Conservation (phyloP, 2,113 vertebrate species). For the Tursiops truncatus region DNA sequence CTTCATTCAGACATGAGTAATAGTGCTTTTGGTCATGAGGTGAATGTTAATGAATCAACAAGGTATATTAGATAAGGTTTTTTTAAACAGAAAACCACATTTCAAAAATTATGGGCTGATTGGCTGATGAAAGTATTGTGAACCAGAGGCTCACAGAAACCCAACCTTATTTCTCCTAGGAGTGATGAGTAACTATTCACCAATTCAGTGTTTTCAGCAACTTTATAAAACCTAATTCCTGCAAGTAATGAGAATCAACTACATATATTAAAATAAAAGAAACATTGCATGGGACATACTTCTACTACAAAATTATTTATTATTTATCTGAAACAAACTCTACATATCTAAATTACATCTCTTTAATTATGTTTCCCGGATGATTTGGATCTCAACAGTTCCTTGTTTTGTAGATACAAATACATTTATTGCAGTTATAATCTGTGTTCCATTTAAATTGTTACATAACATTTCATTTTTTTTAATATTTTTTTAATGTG, state of each 20-base stretch:
- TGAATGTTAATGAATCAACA: no score
- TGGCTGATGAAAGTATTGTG: not conserved
- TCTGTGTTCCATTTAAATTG: not conserved
- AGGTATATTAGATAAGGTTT: no score
- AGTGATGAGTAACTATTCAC: not conserved
- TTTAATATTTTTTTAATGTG: no score
- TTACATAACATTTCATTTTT: no score
- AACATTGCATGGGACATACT: not conserved
- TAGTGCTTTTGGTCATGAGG: no score
- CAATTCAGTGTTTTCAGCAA: not conserved
- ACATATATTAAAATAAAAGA: not conserved
- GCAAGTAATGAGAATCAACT: not conserved
- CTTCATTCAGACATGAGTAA: no score
- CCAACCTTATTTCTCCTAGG: not conserved
- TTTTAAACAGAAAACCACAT: no score
- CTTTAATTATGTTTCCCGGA: not conserved
- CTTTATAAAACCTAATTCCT: not conserved
- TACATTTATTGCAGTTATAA: not conserved
- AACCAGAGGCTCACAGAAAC: not conserved
- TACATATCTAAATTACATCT: not conserved
- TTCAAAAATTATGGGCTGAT: not conserved
- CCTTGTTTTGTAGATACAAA: not conserved
- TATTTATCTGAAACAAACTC: not conserved
- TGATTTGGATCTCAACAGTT: not conserved
- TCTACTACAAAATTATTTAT: not conserved